Base-by-base conservation (phyloP, 2,888 invertebrate genomes). In the Ophion costatus region DNA sequence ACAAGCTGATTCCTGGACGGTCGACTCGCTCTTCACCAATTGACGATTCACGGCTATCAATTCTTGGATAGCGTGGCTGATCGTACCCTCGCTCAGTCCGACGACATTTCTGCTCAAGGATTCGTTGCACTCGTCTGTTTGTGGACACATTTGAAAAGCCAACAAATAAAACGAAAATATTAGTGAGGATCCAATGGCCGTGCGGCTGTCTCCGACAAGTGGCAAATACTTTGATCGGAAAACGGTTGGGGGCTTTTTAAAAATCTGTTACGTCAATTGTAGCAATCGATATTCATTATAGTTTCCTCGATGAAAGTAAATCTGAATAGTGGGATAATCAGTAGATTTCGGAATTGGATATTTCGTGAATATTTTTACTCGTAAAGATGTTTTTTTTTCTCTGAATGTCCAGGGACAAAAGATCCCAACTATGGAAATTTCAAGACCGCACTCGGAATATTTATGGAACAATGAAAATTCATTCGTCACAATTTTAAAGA, bases 71-170 rank as follows among this genome's bases (percentile, higher is more conserved):
- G 90, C 90, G 80, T 86, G 88, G 61, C 88, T 84, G 29, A 93
- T 89, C 42, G 91, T 91, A 80, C 87, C 91, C 76, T 90, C 90
- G 45, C 89, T 88, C 79, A 92, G 87, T 88, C 92, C 90, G 75
- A 89, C 86, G 83, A 93, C 88, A 82, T 92, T 89, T 82, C 83
- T 92, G 85, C 93, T 91, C 84, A 93, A 87, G 45, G 92, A 91
- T 88, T 93, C 91, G 83, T 94, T 93, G 87, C 92, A 92, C 85
- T 93, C 93, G 86, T 91, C 93, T 93, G 84, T 88, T 87, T 61
- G 24, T 51, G 29, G 61, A 76, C 14, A 51, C 51, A 17, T 51
- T 51, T 79, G n/a, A 22, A 22, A 66, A 66, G 38, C 17, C 51
- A 42, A 66, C n/a, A n/a, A n/a, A n/a, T n/a, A n/a, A n/a, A n/a